Percentiles rank a stretch among this genome's conserved stretches.
phyloP scores from a whole-genome alignment of 1,140 invertebrate species.

The Pararge aegeria region DNA sequence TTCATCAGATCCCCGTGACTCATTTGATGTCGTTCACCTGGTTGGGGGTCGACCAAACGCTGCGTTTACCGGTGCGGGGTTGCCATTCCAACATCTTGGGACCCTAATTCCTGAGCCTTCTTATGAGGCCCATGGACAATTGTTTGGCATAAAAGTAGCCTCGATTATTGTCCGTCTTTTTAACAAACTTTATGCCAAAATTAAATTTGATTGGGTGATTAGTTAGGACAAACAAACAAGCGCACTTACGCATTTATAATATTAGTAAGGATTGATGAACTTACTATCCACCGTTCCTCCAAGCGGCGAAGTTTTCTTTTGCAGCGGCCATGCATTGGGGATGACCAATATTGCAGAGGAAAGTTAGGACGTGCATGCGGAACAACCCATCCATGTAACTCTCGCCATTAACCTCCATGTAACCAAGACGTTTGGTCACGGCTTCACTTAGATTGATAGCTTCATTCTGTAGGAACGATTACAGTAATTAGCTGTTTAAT shows the following conservation, averaged over 20 bases:
- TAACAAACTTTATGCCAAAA: too few species aligned
- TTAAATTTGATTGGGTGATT: too few species aligned
- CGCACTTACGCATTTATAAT: neutral
- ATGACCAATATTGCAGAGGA: slow-evolving; percentile 73
- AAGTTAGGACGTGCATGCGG: slow-evolving; percentile 62
- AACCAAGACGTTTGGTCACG: slow-evolving; percentile 51
- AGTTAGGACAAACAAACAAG: too few species aligned
- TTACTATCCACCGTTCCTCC: slow-evolving; percentile 52
- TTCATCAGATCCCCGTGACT: too few species aligned
- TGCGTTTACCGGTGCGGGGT: too few species aligned
- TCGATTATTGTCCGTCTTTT: too few species aligned
- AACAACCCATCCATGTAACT: slow-evolving; percentile 59
- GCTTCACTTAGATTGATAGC: slow-evolving; percentile 45
- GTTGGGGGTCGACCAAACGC: too few species aligned
- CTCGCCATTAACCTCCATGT: slow-evolving; percentile 36
- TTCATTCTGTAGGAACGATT: slow-evolving; percentile 31
- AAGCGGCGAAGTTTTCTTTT: slow-evolving; percentile 51
- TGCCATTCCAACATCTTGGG: too few species aligned
- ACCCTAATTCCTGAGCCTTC: too few species aligned
- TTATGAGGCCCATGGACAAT: too few species aligned
- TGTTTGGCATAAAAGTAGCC: too few species aligned
- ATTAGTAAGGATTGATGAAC: slow-evolving; percentile 19
- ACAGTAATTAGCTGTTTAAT: neutral
- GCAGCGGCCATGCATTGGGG: slow-evolving; percentile 58
- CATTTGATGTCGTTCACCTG: too few species aligned